These are phyloP conservation scores for Brienomyrus longianalis DNA, from an alignment of 2,113 vertebrate species.

Conservation along the genomic window DNA sequence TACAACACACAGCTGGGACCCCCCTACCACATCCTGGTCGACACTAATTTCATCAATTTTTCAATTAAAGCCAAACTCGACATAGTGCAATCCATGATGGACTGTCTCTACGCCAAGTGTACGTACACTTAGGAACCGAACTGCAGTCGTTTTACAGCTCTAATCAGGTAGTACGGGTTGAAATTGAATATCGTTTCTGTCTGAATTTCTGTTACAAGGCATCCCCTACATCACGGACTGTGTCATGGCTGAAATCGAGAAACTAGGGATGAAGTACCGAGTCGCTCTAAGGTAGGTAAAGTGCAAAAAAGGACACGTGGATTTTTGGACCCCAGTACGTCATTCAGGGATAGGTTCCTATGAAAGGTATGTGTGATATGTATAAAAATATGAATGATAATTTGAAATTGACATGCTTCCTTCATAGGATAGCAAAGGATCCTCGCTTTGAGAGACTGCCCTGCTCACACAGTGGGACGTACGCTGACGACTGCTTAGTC, in stretches of 20 bases:
- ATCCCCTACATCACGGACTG: conserved; percentile 97
- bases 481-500: conserved; percentile 95
- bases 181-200: conserved; percentile 7
- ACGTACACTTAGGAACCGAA: conserved; percentile 44
- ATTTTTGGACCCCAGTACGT: background rate
- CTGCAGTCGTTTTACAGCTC: background rate
- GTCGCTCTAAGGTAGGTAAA: conserved; percentile 81
- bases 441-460: conserved; percentile 89
- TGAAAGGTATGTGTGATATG: background rate
- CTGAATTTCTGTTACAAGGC: conserved; percentile 57
- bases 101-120: conserved; percentile 97
- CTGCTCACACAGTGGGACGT: conserved; percentile 88
- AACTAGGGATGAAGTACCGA: conserved; percentile 91
- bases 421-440: conserved; percentile 87
- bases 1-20: conserved; percentile 96
- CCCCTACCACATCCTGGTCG: conserved; percentile 88
- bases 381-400: background rate
- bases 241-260: conserved; percentile 98
- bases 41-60: conserved; percentile 98
- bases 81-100: conserved; percentile 97
- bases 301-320: background rate
- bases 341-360: background rate
- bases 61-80: conserved; percentile 98
- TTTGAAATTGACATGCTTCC: background rate
- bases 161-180: background rate